Evolutionary conservation across 2,888 invertebrate genomes (phyloP).

Genomic region (Pyrrhosoma nymphula): DNA sequence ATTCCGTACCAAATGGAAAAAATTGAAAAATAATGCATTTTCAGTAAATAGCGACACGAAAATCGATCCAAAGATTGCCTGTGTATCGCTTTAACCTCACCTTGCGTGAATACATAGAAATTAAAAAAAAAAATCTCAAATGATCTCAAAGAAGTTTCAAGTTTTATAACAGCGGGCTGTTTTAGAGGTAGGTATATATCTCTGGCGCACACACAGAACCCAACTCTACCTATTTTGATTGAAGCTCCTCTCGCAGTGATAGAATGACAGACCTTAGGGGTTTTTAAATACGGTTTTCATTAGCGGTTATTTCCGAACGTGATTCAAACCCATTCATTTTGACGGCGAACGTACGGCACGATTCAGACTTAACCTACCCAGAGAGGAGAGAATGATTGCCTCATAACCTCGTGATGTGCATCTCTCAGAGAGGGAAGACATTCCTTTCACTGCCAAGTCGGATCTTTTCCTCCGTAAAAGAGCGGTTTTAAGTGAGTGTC

Average conservation of each 20-base stretch:
- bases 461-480: background rate
- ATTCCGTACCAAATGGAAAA: too few relatives aligned
- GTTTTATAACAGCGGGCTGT: background rate
- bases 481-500: background rate
- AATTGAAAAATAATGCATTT: background rate
- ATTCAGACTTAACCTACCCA: background rate
- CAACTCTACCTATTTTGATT: background rate
- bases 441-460: background rate
- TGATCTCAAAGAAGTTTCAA: background rate
- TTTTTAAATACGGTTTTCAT: constrained; percentile 27
- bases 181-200: background rate
- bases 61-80: background rate
- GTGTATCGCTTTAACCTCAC: background rate
- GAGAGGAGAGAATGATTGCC: background rate
- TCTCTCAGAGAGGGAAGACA: background rate
- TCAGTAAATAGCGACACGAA: background rate
- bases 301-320: constrained; percentile 36
- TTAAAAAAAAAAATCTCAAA: background rate
- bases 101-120: background rate
- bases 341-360: background rate
- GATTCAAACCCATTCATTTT: constrained; percentile 43
- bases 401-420: background rate
- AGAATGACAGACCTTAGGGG: background rate
- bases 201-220: background rate
- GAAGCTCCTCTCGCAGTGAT: background rate